Conservation (phyloP, 2,888 invertebrate genomes). For the Serrognathus titanus region DNA sequence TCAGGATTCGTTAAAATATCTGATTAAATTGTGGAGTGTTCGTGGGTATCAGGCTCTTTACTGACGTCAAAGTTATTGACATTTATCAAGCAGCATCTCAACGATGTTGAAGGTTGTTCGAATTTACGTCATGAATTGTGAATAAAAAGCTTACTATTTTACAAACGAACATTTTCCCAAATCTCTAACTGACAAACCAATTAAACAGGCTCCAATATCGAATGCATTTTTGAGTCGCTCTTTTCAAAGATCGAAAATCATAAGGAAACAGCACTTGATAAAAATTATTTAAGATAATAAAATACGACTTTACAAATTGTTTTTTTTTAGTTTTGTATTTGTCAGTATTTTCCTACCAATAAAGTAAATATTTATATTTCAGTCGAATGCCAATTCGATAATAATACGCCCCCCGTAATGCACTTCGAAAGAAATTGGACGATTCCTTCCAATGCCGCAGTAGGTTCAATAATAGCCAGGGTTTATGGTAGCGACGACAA, state of each 20-base stretch:
- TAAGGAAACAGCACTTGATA: too few relatives aligned
- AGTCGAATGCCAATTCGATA: conserved; percentile 37
- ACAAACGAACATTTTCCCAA: neutral
- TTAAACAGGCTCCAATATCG: too few relatives aligned
- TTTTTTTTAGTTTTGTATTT: neutral
- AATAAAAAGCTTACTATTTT: neutral
- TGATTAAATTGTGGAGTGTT: too few relatives aligned
- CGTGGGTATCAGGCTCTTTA: too few relatives aligned
- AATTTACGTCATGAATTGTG: neutral
- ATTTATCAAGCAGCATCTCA: too few relatives aligned
- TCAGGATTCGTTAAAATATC: too few relatives aligned
- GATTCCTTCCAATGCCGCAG: conserved; percentile 65
- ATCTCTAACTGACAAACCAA: too few relatives aligned
- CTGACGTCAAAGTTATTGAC: too few relatives aligned
- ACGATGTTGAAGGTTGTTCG: neutral
- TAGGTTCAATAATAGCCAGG: conserved; percentile 70
- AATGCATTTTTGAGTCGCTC: too few relatives aligned
- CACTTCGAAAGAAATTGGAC: conserved; percentile 68
- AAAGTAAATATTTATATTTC: conserved; percentile 10
- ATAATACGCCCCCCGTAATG: conserved; percentile 67
- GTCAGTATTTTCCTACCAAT: neutral
- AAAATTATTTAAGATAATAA: neutral
- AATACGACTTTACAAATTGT: neutral
- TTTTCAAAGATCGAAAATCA: too few relatives aligned
- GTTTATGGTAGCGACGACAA: conserved; percentile 67